Percentiles rank a stretch among this genome's conserved stretches.
phyloP scores from a whole-genome alignment of 2,888 invertebrate genomes.

The Chydorus sphaericus region DNA sequence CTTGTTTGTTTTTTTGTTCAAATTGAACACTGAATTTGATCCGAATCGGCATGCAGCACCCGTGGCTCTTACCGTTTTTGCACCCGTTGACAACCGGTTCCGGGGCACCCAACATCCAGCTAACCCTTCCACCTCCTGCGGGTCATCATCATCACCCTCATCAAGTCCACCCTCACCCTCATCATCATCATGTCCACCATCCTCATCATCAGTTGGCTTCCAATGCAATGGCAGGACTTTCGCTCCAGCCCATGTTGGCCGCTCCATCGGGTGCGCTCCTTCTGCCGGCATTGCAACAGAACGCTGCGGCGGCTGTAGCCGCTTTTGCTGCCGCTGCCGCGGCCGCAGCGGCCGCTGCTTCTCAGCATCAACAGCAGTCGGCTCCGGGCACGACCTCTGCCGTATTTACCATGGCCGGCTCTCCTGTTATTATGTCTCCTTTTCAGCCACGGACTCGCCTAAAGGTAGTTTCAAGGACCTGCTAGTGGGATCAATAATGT shows the following conservation, averaged over 20 bases:
- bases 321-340: slow-evolving; percentile 4
- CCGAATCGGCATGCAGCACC: slow-evolving; percentile 10
- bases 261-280: slow-evolving; percentile 8
- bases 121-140: not conserved
- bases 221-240: not conserved
- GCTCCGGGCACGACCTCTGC: not conserved
- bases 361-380: not conserved
- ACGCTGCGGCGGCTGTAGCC: slow-evolving; percentile 5
- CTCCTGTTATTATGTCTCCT: not conserved
- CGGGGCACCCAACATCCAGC: not conserved
- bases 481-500: not conserved
- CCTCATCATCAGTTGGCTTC: not conserved
- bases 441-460: slow-evolving; percentile 6
- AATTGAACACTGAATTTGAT: not conserved
- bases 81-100: slow-evolving; percentile 1
- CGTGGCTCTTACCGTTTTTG: slow-evolving; percentile 13
- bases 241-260: slow-evolving; percentile 9
- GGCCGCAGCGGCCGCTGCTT: not conserved
- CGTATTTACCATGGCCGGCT: not conserved
- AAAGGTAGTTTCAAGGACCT: slow-evolving; percentile 1
- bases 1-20: not conserved
- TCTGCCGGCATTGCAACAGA: slow-evolving; percentile 1
- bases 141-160: not conserved
- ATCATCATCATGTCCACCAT: not conserved
- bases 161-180: not conserved